Percentiles rank a stretch among this genome's conserved stretches.
Evolutionary conservation across 2,888 invertebrate species (phyloP).

Genomic region (Steinernema hermaphroditum): DNA sequence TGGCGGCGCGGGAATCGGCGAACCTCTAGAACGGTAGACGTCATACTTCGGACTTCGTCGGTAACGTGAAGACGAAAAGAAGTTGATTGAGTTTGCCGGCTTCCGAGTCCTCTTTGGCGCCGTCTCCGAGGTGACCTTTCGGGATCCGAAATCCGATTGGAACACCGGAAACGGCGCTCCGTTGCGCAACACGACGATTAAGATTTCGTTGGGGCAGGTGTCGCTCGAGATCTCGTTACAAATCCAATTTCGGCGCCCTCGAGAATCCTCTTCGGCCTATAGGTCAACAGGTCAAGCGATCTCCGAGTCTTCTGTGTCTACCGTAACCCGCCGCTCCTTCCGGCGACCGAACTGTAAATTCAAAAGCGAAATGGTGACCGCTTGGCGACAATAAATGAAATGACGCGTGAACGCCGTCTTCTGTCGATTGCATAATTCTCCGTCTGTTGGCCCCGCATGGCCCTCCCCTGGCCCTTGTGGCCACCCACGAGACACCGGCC

Average conservation of each 20-base stretch:
- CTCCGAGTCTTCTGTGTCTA: too few species aligned
- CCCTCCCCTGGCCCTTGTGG: neutral
- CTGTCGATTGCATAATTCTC: slow-evolving; percentile 22
- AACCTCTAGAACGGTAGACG: too few species aligned
- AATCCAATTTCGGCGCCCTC: slow-evolving; percentile 22
- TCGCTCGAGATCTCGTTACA: slow-evolving; percentile 31
- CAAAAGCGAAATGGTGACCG: neutral
- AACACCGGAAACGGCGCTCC: slow-evolving; percentile 25
- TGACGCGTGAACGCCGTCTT: slow-evolving; percentile 30
- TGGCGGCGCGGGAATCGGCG: too few species aligned
- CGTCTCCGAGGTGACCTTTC: neutral
- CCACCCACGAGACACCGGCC: neutral
- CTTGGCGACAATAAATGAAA: slow-evolving; percentile 8
- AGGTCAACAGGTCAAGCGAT: slow-evolving; percentile 30
- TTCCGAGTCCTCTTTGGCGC: too few species aligned
- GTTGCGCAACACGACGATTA: slow-evolving; percentile 29
- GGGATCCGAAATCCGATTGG: neutral
- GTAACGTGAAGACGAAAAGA: too few species aligned
- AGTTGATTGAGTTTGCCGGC: too few species aligned
- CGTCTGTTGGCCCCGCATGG: slow-evolving; percentile 19
- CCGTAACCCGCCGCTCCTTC: too few species aligned
- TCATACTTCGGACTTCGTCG: too few species aligned
- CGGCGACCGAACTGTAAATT: neutral
- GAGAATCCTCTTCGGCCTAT: slow-evolving; percentile 14
- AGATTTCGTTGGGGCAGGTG: slow-evolving; percentile 25